A percentile compares a stretch with the other conserved stretches of the same genome.
phyloP scores from a whole-genome alignment of 2,113 vertebrate genomes.

The Lichenostomus cassidix region DNA sequence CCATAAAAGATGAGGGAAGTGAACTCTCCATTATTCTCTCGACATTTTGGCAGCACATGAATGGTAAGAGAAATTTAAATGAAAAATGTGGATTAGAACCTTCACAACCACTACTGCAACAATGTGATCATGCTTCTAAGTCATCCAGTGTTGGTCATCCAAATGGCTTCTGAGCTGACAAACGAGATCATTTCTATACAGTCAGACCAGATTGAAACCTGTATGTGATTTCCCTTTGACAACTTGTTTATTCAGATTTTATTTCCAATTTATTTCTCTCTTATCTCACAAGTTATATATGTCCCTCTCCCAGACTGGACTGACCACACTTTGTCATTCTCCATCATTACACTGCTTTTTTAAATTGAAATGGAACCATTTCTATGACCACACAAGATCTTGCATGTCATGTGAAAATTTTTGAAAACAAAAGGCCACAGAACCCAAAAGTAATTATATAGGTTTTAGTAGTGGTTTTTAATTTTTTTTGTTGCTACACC shows the following conservation, averaged over 20 bases:
- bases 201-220: background rate
- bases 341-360: background rate
- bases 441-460: slow-evolving; percentile 61
- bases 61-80: background rate
- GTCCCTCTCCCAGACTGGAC: background rate
- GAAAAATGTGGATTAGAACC: background rate
- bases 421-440: slow-evolving; percentile 54
- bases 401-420: slow-evolving; percentile 33
- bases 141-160: slow-evolving; percentile 58
- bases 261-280: background rate
- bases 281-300: background rate
- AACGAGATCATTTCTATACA: background rate
- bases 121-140: slow-evolving; percentile 47
- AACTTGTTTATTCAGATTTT: background rate
- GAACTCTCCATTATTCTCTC: background rate
- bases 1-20: background rate
- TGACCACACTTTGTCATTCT: background rate
- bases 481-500: slow-evolving; percentile 54
- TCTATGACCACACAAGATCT: slow-evolving; percentile 64
- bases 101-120: background rate
- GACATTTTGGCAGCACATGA: slow-evolving; percentile 57
- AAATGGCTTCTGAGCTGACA: slow-evolving; percentile 59
- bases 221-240: background rate
- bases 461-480: slow-evolving; percentile 71
- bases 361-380: slow-evolving; percentile 46